Evolutionary conservation across 2,113 vertebrate species (phyloP).

Genomic region (Aegotheles bennettii): DNA sequence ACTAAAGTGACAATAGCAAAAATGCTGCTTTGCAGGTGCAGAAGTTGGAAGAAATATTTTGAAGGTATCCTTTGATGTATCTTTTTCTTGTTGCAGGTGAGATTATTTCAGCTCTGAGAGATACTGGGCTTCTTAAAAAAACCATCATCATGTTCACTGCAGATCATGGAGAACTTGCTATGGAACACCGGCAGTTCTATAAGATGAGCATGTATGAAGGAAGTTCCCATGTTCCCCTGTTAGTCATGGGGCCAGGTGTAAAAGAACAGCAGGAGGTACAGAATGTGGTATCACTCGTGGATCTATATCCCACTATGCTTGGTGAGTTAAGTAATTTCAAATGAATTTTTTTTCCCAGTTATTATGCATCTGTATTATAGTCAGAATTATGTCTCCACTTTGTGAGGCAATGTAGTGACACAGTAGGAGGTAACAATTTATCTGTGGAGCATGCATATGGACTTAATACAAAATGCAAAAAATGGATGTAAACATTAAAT

Average conservation of each 20-base stretch:
- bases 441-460: accelerated
- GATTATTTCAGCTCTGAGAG: constrained; percentile 81
- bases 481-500: background rate
- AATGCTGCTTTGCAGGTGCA: background rate
- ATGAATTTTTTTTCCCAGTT: background rate
- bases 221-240: constrained; percentile 87
- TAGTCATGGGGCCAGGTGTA: constrained; percentile 86
- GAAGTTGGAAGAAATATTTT: background rate
- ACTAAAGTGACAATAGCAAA: background rate
- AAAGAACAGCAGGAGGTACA: constrained; percentile 71
- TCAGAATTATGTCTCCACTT: background rate
- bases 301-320: constrained; percentile 91
- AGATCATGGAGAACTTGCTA: constrained; percentile 94
- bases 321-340: constrained; percentile 72
- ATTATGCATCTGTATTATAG: background rate
- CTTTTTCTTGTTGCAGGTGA: constrained; percentile 74
- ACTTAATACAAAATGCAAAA: background rate
- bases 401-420: background rate
- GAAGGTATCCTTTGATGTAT: background rate
- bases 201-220: constrained; percentile 99
- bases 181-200: constrained; percentile 97
- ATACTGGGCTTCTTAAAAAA: constrained; percentile 76
- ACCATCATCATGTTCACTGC: constrained; percentile 89
- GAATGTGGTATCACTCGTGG: constrained; percentile 88
- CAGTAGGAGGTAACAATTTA: background rate